Evolutionary conservation across 2,888 invertebrate genomes (phyloP).

Genomic region (Mechanitis messenoides): DNA sequence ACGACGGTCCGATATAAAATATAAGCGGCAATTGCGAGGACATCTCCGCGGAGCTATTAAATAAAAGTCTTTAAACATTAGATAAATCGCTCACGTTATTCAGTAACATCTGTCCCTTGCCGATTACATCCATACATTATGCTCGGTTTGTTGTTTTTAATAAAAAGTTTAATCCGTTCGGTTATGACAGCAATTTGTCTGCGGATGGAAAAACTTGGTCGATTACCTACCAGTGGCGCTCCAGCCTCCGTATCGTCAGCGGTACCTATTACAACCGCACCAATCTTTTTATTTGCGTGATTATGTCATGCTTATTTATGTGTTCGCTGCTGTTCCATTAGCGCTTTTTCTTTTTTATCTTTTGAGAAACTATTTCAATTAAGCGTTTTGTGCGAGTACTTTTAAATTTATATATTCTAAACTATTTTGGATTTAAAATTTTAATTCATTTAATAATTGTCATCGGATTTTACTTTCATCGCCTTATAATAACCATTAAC

Average conservation of each 20-base stretch:
- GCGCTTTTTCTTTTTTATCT: slow-evolving; percentile 48
- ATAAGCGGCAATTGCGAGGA: slow-evolving; percentile 68
- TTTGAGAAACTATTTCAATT: slow-evolving; percentile 53
- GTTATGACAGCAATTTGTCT: slow-evolving; percentile 76
- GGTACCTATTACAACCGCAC: slow-evolving; percentile 40
- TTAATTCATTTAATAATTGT: slow-evolving; percentile 51
- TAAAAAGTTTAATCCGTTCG: slow-evolving; percentile 76
- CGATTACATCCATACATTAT: slow-evolving; percentile 75
- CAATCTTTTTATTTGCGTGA: slow-evolving; percentile 56
- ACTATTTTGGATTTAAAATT: slow-evolving; percentile 41
- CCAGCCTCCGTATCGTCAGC: slow-evolving; percentile 39
- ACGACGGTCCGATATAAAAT: slow-evolving; percentile 65
- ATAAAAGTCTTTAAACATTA: slow-evolving; percentile 76
- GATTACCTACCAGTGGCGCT: slow-evolving; percentile 65
- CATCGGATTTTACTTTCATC: slow-evolving; percentile 62
- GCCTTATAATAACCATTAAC: slow-evolving; percentile 70
- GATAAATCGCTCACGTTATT: slow-evolving; percentile 73
- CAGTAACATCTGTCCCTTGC: slow-evolving; percentile 74
- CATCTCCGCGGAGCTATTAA: slow-evolving; percentile 71
- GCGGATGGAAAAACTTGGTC: slow-evolving; percentile 73
- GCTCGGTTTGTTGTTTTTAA: slow-evolving; percentile 76
- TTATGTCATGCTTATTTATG: slow-evolving; percentile 72
- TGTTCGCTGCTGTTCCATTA: slow-evolving; percentile 71
- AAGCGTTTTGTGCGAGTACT: slow-evolving; percentile 41
- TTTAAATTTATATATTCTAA: slow-evolving; percentile 47